Evolutionary conservation across 2,113 vertebrate species (phyloP).

Genomic region (Thymallus thymallus): DNA sequence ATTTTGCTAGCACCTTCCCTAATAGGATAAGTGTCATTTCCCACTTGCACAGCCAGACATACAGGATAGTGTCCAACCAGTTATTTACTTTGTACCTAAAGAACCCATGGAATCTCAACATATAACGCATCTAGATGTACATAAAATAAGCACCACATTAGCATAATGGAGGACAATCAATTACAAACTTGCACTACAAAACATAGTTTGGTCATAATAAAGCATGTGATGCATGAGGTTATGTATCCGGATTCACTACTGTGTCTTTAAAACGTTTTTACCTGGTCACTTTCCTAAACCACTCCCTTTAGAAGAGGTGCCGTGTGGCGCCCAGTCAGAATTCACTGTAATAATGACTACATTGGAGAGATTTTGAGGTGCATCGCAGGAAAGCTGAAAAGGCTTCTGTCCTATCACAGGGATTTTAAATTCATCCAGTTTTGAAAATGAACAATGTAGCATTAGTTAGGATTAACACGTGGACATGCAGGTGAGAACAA

Average conservation of each 20-base stretch:
- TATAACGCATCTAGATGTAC: background rate
- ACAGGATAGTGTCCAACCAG: background rate
- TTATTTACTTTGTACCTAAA: background rate
- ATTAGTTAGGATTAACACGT: too few species aligned
- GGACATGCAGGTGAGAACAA: background rate
- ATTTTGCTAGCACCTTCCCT: background rate
- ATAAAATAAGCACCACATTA: background rate
- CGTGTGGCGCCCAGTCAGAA: constrained; percentile 3
- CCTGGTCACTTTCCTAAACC: constrained; percentile 30
- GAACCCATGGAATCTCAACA: background rate
- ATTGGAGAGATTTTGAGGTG: constrained; percentile 2
- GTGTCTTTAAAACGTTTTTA: constrained; percentile 23
- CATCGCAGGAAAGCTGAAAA: constrained; percentile 15
- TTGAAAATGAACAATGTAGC: constrained; percentile 13
- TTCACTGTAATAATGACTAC: constrained; percentile 6
- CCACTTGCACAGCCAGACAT: background rate
- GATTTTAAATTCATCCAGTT: constrained; percentile 19
- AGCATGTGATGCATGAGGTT: background rate
- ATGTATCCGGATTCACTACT: constrained; percentile 26
- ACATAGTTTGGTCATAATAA: background rate
- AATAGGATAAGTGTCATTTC: background rate
- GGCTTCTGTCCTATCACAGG: background rate
- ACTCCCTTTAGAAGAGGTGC: constrained; percentile 20
- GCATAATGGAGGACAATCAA: background rate
- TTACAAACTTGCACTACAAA: background rate